Percentiles rank a stretch among this genome's conserved stretches.
Conservation (phyloP, 2,888 invertebrate genomes). For the Brenthis hecate region DNA sequence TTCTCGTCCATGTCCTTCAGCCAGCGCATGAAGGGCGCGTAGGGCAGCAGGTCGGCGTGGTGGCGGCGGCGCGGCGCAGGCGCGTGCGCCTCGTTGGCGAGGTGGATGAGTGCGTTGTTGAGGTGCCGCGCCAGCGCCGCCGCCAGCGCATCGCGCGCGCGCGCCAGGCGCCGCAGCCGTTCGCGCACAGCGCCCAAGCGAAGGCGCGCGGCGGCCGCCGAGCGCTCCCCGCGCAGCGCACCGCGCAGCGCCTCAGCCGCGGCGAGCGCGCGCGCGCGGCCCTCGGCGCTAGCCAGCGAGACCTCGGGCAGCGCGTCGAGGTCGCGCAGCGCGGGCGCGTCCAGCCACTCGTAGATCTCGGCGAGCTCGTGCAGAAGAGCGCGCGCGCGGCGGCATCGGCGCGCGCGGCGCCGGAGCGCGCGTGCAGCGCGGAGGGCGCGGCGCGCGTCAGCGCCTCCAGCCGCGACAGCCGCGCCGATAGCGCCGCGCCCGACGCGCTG, state of each 20-base stretch:
- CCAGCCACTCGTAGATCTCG: conserved; percentile 72
- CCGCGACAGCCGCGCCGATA: conserved; percentile 83
- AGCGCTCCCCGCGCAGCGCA: conserved; percentile 51
- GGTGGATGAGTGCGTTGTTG: conserved; percentile 96
- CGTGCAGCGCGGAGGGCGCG: conserved; percentile 60
- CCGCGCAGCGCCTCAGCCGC: conserved; percentile 46
- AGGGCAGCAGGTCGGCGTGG: conserved; percentile 93
- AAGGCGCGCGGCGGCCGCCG: conserved; percentile 47
- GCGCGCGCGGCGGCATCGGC: conserved; percentile 92
- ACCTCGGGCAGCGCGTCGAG: conserved; percentile 62
- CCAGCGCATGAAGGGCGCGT: conserved; percentile 96
- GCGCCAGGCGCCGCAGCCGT: conserved; percentile 58
- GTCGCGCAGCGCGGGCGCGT: conserved; percentile 61
- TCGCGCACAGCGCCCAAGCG: conserved; percentile 63
- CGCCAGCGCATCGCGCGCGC: conserved; percentile 76
- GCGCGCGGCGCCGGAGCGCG: conserved; percentile 79
- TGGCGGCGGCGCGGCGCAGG: conserved; percentile 69
- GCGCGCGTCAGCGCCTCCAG: conserved; percentile 77
- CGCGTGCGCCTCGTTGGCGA: conserved; percentile 87
- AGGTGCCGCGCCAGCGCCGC: conserved; percentile 91
- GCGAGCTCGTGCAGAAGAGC: conserved; percentile 88
- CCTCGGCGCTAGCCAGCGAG: conserved; percentile 55
- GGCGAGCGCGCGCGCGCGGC: conserved; percentile 60
- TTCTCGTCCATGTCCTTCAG: conserved; percentile 92
- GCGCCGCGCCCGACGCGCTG: conserved; percentile 87